Evolutionary conservation across 2,113 vertebrate species (phyloP).

Genomic region (Cygnus atratus): DNA sequence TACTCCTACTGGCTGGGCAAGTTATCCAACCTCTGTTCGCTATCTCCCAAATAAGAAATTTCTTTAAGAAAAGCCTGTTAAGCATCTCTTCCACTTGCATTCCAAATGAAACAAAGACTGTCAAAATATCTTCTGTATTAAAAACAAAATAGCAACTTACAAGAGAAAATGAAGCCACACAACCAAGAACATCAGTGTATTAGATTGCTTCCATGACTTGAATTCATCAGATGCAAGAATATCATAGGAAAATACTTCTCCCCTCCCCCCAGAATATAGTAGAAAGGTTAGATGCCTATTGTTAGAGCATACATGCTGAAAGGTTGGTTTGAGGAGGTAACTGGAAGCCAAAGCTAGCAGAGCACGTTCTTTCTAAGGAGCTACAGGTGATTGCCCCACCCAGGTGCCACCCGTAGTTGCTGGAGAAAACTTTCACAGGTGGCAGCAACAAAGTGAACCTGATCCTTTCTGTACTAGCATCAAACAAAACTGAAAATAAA

Average conservation of each 20-base stretch:
- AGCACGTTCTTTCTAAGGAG: background rate
- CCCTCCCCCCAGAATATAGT: background rate
- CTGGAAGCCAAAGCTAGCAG: too few relatives aligned
- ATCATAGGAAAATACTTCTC: background rate
- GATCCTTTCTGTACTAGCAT: background rate
- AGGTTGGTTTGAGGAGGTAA: background rate
- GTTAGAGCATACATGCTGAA: background rate
- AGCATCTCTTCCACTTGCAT: background rate
- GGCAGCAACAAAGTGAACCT: background rate
- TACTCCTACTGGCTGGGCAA: background rate
- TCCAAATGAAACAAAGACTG: background rate
- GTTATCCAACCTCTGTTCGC: background rate
- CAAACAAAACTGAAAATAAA: background rate
- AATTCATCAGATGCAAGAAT: background rate
- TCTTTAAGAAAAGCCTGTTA: background rate
- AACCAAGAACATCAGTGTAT: background rate
- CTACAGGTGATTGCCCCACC: background rate
- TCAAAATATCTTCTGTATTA: background rate
- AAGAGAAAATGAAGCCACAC: background rate
- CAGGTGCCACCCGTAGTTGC: background rate
- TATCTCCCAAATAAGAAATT: background rate
- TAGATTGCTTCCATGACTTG: background rate
- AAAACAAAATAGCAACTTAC: background rate
- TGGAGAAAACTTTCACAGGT: background rate
- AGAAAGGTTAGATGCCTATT: too few relatives aligned